Evolutionary conservation across 2,888 invertebrate genomes (phyloP), one percentile per base, ranked within the genome.

Genomic region (Sphaerophoria taeniata): DNA sequence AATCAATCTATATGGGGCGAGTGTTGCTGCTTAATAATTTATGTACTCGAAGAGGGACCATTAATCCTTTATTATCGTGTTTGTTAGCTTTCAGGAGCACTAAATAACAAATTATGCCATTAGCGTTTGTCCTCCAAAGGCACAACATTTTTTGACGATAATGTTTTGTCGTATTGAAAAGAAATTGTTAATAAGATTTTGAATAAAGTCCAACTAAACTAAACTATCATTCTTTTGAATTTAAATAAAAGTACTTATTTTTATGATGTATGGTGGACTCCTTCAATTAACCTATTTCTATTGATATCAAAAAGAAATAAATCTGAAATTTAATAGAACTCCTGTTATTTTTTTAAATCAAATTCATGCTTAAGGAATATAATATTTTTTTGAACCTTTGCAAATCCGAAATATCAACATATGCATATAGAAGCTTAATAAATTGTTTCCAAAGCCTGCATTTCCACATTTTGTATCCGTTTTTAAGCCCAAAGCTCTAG

Each of bases 371-470:
- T 24, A 24, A 24, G 24, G 24, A 24, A 39, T 7, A 60, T 14
- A 43, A 60, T 14, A 55, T 39, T 31, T 14, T 58, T 16, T 6
- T 43, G 3, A 39, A 39, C 6, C 12, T 24, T 24, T 24, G 24
- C 24, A 12, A 24, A 60, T 16, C 14, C 36, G 14, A 16, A 33
- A 47, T 61, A 12, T 47, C 76, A 49, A 33, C 51, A 60, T 55
- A 24, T 24, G 24, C 24, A 24, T 24, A 11, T 24, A 11, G 11
- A 60, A 73, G 61, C 75, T 61, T 70, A 51, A 75, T 58, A 75
- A 81, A 76, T 70, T 34, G 47, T 53, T 65, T 77, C 43, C 82
- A 65, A 58, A 51, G 16, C 55, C 55, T 67, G 72, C 24, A 24
- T 24, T 24, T 63, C 14, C 49, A 24, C 43, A 43, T 24, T 24